phyloP scores from a whole-genome alignment of 2,113 vertebrate genomes.

The Centrocercus urophasianus region DNA sequence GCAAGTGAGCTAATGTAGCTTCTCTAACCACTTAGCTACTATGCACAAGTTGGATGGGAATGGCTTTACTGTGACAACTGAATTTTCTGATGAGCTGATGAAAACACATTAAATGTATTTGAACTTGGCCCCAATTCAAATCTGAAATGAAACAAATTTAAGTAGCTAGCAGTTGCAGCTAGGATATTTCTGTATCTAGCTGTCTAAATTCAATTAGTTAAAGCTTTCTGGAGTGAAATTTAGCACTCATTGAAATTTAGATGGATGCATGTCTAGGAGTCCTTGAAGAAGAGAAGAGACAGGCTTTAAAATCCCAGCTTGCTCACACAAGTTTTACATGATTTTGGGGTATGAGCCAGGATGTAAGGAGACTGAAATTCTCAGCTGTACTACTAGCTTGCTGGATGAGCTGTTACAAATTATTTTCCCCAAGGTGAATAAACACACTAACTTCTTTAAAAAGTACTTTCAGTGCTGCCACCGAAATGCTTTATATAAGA shows the following conservation, averaged over 20 bases:
- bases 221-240: background rate
- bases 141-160: background rate
- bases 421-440: background rate
- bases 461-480: background rate
- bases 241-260: background rate
- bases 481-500: background rate
- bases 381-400: background rate
- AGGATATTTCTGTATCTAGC: background rate
- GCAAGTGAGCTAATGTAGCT: background rate
- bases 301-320: background rate
- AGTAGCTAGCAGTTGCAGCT: background rate
- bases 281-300: background rate
- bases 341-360: too few relatives aligned
- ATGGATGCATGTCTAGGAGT: background rate
- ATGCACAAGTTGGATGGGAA: constrained; percentile 26
- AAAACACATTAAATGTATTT: background rate
- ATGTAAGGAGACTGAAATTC: background rate
- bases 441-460: background rate
- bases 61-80: constrained; percentile 10
- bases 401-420: background rate
- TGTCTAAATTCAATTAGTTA: background rate
- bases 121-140: constrained; percentile 12
- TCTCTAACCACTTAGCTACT: constrained; percentile 7
- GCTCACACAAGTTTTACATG: background rate
- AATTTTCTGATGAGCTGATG: background rate